Base-by-base conservation (phyloP, 2,113 vertebrate species). In the Siniperca chuatsi region DNA sequence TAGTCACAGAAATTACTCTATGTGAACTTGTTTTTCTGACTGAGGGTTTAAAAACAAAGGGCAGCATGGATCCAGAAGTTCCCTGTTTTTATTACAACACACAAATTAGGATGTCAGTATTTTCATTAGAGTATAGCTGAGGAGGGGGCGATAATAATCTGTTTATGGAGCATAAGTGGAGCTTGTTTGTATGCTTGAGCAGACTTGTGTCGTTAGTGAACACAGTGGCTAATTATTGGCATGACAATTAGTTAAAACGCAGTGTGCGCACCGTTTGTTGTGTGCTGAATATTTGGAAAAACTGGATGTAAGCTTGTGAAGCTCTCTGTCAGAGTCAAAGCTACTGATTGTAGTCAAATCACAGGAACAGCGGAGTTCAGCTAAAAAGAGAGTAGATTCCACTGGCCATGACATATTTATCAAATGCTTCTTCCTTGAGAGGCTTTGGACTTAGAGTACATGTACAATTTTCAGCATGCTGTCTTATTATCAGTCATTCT, bases 121-220 rank as follows among this genome's bases (percentile, higher is more conserved):
- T 88, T 83, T 77, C 57, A 85, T 68, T 66, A 54, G 15, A 54
- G 67, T 57, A 37, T 11, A 52, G 42, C 40, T 12, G 64, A 65
- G 62, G 48, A 81, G 60, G 65, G 20, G 75, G 33, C 1, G 21
- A 33, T 80, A 20, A 61, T 85, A 54, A 83, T 83, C 71, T 33
- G 81, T 89, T 88, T 72, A 66, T 57, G 73, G 60, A 33, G 66
- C 20, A 0, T 79, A 55, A 71, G 71, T 62, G 81, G 75, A 54
- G 79, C 66, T 77, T 42, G 65, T 89, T 79, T 85, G 67, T 75
- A 33, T n/a, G 66, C 78, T 77, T 20, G 37, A 79, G 85, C 83
- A 72, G 82, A 40, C 57, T 69, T 37, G 23, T 65, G 67, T 66
- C 25, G 8, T 82, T 83, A 66, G 61, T 12, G 33, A 79, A 57